Base-by-base conservation (phyloP, 2,113 vertebrate species). In the Prionailurus bengalensis region DNA sequence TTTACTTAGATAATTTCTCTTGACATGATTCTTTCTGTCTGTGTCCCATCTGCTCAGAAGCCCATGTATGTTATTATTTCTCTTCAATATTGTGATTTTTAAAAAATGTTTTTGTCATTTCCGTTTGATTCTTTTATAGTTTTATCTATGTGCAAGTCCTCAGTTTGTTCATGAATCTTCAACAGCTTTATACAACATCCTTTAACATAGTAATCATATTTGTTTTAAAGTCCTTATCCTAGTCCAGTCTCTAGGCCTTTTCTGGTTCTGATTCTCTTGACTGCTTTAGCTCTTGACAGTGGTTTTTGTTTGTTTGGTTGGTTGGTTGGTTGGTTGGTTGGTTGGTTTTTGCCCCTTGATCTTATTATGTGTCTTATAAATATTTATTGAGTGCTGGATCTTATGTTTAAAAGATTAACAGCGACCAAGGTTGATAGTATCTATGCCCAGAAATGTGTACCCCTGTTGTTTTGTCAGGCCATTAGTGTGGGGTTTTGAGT, bases 331-430 rank as follows among this genome's bases (percentile, higher is more conserved):
- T 42, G 42, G 5, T 42, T 61, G 58, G 1, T 61, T 61, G 21
- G 48, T 8, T 89, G 6, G 27, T 78, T 58, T 65, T 42, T 25
- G 31, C 33, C 21, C 78, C 16, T 74, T 48, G 7, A 61, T 74
- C 27, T 85, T 70, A 29, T 45, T 70, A 31, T 45, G 1, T 89
- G 66, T 63, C 42, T 71, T 78, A 42, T 33, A 85, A 71, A 42
- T 68, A 79, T 66, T 85, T 95, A 70, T 78, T 82, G 63, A 58
- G 23, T 92, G 45, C 15, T 94, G 7, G 48, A 21, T 74, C 61
- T 83, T 91, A 27, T 61, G 13, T 92, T 84, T 96, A 91, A 89
- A 94, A 82, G 80, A 89, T 73, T 63, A 87, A 27, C 90, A 78
- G 73, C 86, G 8, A 51, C 81, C n/a, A n/a, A 94, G 27, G 21